phyloP scores from a whole-genome alignment of 2,888 invertebrate genomes.

The Sminthurides aquaticus region DNA sequence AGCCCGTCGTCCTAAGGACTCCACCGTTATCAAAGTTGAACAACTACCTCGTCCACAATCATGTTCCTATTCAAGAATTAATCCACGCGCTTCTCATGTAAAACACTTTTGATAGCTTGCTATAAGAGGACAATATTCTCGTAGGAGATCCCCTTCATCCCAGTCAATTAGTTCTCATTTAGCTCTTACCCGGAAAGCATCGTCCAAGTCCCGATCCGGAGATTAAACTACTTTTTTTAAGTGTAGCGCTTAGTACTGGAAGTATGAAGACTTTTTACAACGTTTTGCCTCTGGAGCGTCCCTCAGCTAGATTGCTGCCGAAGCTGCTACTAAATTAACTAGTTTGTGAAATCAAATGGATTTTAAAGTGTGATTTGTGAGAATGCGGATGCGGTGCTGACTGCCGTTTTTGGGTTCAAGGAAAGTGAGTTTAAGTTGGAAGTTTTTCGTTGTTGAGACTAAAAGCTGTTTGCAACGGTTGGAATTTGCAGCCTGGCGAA shows the following conservation, averaged over 20 bases:
- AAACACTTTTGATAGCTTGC: background rate
- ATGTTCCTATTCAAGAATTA: background rate
- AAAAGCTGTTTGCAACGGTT: no score
- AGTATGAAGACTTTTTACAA: background rate
- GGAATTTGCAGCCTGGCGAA: no score
- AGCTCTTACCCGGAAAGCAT: background rate
- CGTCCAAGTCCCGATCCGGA: no score
- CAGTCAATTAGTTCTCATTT: constrained; percentile 3
- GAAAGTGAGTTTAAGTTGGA: background rate
- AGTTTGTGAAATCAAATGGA: background rate
- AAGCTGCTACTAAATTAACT: no score
- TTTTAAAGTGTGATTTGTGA: background rate
- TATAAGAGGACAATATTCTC: background rate
- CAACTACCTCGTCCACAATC: background rate
- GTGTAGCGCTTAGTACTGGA: background rate
- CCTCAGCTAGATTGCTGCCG: background rate
- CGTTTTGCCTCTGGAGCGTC: background rate
- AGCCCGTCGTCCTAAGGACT: no score
- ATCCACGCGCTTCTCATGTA: constrained; percentile 1
- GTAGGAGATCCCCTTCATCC: background rate
- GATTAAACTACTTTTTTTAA: background rate
- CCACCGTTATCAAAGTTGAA: no score
- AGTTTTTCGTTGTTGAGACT: no score
- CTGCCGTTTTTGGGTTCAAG: no score
- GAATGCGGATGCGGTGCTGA: no score